Percentiles rank a stretch among this genome's conserved stretches.
These are phyloP conservation scores for Cettia cetti DNA, from an alignment of 2,113 vertebrate species.

Conservation along the genomic window DNA sequence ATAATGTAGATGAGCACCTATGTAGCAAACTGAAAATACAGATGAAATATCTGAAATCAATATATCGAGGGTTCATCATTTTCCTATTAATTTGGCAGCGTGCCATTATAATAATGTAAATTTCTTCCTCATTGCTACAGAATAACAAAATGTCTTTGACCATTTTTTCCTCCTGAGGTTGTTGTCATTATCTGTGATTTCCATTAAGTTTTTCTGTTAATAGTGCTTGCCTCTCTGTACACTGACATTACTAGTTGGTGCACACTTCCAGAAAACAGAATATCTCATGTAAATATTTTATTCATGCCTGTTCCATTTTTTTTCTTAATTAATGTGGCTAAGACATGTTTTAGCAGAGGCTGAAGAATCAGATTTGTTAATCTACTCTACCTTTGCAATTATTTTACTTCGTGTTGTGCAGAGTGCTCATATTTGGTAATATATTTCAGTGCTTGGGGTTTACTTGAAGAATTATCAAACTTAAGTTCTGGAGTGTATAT, in stretches of 20 bases:
- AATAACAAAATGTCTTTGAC: neutral
- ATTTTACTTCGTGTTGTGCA: neutral
- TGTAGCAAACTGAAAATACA: neutral
- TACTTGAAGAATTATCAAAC: conserved; percentile 24
- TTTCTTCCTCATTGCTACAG: neutral
- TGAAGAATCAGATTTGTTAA: conserved; percentile 26
- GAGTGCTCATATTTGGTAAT: conserved; percentile 29
- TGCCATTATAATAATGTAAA: neutral
- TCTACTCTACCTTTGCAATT: conserved; percentile 29
- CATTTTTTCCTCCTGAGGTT: neutral
- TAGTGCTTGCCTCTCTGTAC: neutral
- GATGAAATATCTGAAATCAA: neutral
- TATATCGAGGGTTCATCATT: neutral
- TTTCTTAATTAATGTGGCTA: conserved; percentile 17
- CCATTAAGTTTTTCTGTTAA: neutral
- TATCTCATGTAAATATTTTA: neutral
- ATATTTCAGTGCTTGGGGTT: conserved; percentile 31
- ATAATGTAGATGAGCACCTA: neutral
- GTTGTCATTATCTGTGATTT: conserved; percentile 5
- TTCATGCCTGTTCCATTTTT: neutral
- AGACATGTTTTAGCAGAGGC: conserved; percentile 41
- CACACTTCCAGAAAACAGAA: neutral
- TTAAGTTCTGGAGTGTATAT: neutral
- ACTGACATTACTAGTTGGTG: neutral
- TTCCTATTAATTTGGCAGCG: neutral